Percentiles rank a stretch among this genome's conserved stretches.
phyloP scores from a whole-genome alignment of 2,113 vertebrate genomes.

The Tiliqua scincoides region DNA sequence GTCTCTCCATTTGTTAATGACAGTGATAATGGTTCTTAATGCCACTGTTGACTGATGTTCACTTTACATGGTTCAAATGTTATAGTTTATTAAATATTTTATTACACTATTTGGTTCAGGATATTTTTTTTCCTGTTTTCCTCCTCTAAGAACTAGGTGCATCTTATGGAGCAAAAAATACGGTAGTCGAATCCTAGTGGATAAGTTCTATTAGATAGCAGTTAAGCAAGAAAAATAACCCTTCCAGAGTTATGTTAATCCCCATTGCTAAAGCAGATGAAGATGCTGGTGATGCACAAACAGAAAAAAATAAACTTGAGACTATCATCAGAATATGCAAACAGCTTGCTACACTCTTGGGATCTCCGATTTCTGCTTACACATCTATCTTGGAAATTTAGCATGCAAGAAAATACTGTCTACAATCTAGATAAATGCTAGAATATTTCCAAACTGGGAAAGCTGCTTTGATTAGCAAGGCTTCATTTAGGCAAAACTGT shows the following conservation, averaged over 20 bases:
- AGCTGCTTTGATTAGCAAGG: background rate
- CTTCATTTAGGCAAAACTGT: background rate
- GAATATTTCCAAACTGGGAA: background rate
- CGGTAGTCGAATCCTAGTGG: background rate
- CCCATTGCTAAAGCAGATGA: background rate
- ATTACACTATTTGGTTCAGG: no score
- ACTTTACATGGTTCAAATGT: no score
- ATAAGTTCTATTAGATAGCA: background rate
- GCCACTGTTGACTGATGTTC: no score
- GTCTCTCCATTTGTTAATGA: no score
- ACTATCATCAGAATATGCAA: slow-evolving; percentile 14
- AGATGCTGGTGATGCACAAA: slow-evolving; percentile 21
- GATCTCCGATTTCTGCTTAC: background rate
- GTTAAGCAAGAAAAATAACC: background rate
- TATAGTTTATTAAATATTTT: no score
- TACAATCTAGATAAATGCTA: background rate
- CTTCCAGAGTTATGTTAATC: background rate
- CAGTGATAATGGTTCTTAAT: no score
- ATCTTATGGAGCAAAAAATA: no score
- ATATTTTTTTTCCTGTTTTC: no score
- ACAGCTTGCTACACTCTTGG: background rate
- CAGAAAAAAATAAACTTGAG: background rate
- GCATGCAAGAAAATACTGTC: background rate
- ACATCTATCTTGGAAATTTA: background rate
- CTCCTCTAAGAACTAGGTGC: no score